Evolutionary conservation across 2,113 vertebrate genomes (phyloP).

Genomic region (Fulmarus glacialis): DNA sequence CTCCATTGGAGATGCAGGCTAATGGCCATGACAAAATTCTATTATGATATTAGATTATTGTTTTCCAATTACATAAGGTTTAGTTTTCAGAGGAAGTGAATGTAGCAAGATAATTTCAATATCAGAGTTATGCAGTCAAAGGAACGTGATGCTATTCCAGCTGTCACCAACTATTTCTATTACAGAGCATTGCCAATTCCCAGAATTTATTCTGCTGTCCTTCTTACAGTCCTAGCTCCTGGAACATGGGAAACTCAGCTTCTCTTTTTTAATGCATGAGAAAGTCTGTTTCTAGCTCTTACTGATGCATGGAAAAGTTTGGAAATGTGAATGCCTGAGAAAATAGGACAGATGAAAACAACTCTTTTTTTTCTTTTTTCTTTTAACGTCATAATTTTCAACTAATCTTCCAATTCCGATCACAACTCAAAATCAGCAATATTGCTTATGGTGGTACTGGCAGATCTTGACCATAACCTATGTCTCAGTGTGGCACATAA

Average conservation of each 20-base stretch:
- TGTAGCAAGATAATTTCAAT: not conserved
- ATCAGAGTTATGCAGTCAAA: constrained; percentile 8
- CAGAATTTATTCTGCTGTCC: not conserved
- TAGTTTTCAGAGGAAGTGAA: not conserved
- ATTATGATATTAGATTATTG: not conserved
- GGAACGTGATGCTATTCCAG: not conserved
- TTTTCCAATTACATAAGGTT: constrained; percentile 20
- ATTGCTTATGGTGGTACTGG: not conserved
- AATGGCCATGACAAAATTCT: not conserved
- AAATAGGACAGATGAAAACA: not conserved
- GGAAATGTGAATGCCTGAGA: not conserved
- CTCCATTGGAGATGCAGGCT: not conserved
- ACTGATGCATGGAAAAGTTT: not conserved
- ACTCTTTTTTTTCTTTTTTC: not conserved
- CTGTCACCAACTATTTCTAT: not conserved
- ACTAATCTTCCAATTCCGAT: not conserved
- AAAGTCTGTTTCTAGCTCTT: not conserved
- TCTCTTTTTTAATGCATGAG: not conserved
- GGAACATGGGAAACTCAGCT: not conserved
- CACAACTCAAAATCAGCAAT: not conserved
- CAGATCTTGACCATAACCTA: not conserved
- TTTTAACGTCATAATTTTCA: not conserved
- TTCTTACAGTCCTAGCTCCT: not conserved
- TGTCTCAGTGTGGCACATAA: not conserved
- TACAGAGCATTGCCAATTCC: not conserved